phyloP scores from a whole-genome alignment of 2,888 invertebrate species.

The Eupelmus urozonus region DNA sequence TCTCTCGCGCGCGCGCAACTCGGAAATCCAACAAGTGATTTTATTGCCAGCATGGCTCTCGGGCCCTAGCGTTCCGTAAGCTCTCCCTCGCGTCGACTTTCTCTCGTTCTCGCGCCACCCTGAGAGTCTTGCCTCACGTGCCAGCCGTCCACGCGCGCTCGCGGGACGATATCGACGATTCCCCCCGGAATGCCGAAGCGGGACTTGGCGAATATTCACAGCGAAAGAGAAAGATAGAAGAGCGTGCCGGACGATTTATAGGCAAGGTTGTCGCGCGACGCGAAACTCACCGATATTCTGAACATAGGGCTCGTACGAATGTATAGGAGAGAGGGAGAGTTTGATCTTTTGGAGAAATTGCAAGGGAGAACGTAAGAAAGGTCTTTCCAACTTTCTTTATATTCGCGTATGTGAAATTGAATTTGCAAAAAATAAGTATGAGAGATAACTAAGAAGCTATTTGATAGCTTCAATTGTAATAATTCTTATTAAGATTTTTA shows the following conservation, averaged over 20 bases:
- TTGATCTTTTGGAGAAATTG: slow-evolving; percentile 46
- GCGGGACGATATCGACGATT: slow-evolving; percentile 62
- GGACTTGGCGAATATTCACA: slow-evolving; percentile 49
- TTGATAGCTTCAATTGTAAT: too few species aligned
- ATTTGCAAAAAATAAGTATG: too few species aligned
- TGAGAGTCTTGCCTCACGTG: slow-evolving; percentile 54
- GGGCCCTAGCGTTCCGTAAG: slow-evolving; percentile 26
- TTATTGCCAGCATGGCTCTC: slow-evolving; percentile 65
- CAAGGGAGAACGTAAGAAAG: neutral
- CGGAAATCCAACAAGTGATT: slow-evolving; percentile 71
- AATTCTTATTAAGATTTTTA: too few species aligned
- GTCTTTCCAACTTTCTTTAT: slow-evolving; percentile 34
- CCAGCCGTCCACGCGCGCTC: slow-evolving; percentile 45
- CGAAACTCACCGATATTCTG: slow-evolving; percentile 40
- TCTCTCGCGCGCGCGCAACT: slow-evolving; percentile 38
- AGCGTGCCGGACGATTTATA: slow-evolving; percentile 48
- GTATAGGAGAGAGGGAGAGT: too few species aligned
- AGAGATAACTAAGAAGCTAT: too few species aligned
- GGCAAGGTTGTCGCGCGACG: slow-evolving; percentile 39
- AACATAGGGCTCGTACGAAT: too few species aligned
- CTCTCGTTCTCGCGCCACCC: neutral
- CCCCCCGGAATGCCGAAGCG: slow-evolving; percentile 46
- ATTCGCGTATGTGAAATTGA: too few species aligned
- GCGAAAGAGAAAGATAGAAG: neutral
- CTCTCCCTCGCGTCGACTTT: slow-evolving; percentile 52